phyloP scores from a whole-genome alignment of 1,140 invertebrate genomes.

The Pachypsylla venusta region DNA sequence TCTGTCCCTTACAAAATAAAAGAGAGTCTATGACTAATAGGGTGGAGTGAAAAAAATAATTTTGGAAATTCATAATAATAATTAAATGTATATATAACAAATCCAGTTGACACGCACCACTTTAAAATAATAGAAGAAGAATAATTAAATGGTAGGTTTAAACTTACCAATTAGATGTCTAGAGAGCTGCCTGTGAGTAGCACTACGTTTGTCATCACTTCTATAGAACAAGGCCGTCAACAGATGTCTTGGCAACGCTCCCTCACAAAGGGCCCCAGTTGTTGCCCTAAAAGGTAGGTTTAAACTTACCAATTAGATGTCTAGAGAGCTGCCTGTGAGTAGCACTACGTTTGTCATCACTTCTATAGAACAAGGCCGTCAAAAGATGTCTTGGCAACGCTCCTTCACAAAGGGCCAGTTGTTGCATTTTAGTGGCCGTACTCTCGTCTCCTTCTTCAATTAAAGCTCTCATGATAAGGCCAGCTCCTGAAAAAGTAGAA shows the following conservation, averaged over 20 bases:
- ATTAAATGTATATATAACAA: too few species aligned
- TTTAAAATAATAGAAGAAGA: too few species aligned
- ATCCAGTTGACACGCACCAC: too few species aligned
- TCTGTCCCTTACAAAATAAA: too few species aligned
- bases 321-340: constrained; percentile 84
- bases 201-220: constrained; percentile 54
- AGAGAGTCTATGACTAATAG: too few species aligned
- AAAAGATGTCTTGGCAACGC: constrained; percentile 86
- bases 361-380: constrained; percentile 74
- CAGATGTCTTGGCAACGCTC: constrained; percentile 87
- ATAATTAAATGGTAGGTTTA: too few species aligned
- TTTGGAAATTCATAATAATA: too few species aligned
- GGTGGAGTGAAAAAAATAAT: too few species aligned
- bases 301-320: constrained; percentile 65
- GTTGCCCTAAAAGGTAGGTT: constrained; percentile 75
- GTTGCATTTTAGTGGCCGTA: constrained; percentile 87
- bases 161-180: constrained; percentile 91
- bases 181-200: constrained; percentile 81
- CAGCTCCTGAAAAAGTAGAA: constrained; percentile 82
- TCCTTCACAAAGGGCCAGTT: constrained; percentile 90
- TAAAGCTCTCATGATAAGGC: constrained; percentile 89
- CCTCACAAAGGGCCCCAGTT: constrained; percentile 85
- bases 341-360: constrained; percentile 55
- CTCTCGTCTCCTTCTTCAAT: constrained; percentile 91
- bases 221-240: constrained; percentile 78